phyloP scores from a whole-genome alignment of 1,140 invertebrate genomes.

The Bombyx mandarina region DNA sequence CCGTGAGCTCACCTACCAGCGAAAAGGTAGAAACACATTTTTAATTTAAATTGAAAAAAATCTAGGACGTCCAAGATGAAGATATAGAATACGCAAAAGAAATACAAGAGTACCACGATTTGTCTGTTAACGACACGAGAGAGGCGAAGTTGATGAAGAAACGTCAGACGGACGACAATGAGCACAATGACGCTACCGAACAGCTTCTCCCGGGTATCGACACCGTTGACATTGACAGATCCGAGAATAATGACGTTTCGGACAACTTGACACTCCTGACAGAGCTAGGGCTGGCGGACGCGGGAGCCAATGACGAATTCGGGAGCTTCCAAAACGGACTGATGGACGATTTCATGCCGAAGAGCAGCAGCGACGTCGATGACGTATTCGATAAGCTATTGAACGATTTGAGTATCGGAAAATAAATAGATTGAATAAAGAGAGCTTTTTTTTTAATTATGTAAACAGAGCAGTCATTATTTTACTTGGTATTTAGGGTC shows the following conservation, averaged over 20 bases:
- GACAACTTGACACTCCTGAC: constrained; percentile 51
- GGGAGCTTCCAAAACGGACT: constrained; percentile 58
- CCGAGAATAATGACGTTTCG: constrained; percentile 25
- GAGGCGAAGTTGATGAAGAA: constrained; percentile 32
- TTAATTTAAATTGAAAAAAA: no score
- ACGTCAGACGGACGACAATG: constrained; percentile 41
- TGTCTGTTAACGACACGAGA: constrained; percentile 29
- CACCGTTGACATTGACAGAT: constrained; percentile 9
- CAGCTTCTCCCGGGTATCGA: constrained; percentile 44
- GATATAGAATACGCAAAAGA: constrained; percentile 59
- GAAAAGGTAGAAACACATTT: no score
- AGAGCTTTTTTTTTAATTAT: no score
- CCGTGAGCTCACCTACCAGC: constrained; percentile 14
- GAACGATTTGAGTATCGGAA: constrained; percentile 39
- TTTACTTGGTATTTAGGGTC: no score
- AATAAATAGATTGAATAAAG: constrained; percentile 13
- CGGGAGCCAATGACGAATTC: constrained; percentile 39
- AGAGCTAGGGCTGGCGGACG: constrained; percentile 48
- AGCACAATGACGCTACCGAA: constrained; percentile 42
- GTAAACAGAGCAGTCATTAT: no score
- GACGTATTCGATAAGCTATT: constrained; percentile 58
- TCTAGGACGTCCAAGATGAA: constrained; percentile 28
- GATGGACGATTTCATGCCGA: constrained; percentile 30
- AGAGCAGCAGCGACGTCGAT: constrained; percentile 26
- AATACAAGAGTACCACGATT: constrained; percentile 57